A percentile compares a stretch with the other conserved stretches of the same genome.
Evolutionary conservation across 64 coral and sea anemone species (phyloP).

Genomic region (Pocillopora verrucosa): DNA sequence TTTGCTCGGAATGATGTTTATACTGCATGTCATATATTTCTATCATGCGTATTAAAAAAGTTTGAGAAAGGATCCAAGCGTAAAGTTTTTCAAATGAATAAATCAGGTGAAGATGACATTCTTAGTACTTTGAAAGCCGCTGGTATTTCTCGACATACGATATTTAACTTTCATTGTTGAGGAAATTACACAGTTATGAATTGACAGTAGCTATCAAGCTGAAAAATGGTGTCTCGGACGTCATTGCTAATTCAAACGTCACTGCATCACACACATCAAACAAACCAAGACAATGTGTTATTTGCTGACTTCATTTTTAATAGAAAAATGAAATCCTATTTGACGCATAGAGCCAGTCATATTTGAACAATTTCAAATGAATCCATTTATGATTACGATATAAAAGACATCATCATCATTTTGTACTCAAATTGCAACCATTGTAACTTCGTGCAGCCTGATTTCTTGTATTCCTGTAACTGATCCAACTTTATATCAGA

Average conservation of each 20-base stretch:
- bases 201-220: neutral
- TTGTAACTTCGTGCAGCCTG: neutral
- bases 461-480: neutral
- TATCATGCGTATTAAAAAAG: too few species aligned
- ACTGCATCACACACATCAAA: neutral
- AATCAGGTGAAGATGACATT: too few species aligned
- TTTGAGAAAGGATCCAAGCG: too few species aligned
- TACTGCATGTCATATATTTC: too few species aligned
- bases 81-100: too few species aligned
- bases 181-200: too few species aligned
- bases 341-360: neutral
- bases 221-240: neutral
- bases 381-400: neutral
- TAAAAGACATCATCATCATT: neutral
- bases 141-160: too few species aligned
- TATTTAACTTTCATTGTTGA: too few species aligned
- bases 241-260: neutral
- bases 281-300: neutral
- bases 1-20: too few species aligned
- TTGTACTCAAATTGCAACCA: neutral
- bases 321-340: neutral
- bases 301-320: conserved; percentile 10
- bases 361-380: neutral
- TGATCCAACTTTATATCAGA: too few species aligned
- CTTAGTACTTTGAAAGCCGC: too few species aligned